phyloP scores from a whole-genome alignment of 2,888 invertebrate species.

The Ceriagrion tenellum region DNA sequence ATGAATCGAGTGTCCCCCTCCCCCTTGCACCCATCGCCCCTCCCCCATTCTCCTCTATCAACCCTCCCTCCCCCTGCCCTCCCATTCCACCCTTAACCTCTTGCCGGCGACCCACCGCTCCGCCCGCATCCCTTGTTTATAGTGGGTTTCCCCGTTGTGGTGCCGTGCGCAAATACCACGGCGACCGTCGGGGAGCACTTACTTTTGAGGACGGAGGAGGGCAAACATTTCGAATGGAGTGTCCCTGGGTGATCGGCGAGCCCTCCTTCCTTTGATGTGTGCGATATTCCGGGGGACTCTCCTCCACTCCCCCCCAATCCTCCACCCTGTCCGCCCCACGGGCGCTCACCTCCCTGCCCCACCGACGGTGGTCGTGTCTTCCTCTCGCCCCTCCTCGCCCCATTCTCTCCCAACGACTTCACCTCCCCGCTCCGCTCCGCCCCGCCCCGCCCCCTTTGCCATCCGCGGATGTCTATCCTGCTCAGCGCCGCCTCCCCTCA shows the following conservation, averaged over 20 bases:
- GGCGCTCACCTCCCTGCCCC: background rate
- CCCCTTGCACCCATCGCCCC: background rate
- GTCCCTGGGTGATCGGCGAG: background rate
- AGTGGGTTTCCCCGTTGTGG: background rate
- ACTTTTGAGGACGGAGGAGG: background rate
- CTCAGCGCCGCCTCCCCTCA: background rate
- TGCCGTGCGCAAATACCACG: conserved; percentile 1
- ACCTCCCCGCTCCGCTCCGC: background rate
- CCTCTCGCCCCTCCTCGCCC: background rate
- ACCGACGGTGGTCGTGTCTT: background rate
- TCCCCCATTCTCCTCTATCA: background rate
- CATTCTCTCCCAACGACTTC: background rate
- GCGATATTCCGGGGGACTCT: background rate
- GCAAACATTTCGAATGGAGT: conserved; percentile 23
- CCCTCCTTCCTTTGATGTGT: background rate
- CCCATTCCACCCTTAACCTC: background rate
- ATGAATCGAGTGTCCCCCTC: too few species aligned
- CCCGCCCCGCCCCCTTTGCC: background rate
- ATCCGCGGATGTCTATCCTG: background rate
- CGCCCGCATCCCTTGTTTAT: background rate
- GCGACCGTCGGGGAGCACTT: background rate
- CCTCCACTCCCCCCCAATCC: too few species aligned
- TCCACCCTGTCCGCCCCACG: background rate
- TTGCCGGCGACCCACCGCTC: background rate
- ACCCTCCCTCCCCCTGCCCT: background rate